Evolutionary conservation across 2,113 vertebrate species (phyloP).

Genomic region (Chlorodrepanis virens): DNA sequence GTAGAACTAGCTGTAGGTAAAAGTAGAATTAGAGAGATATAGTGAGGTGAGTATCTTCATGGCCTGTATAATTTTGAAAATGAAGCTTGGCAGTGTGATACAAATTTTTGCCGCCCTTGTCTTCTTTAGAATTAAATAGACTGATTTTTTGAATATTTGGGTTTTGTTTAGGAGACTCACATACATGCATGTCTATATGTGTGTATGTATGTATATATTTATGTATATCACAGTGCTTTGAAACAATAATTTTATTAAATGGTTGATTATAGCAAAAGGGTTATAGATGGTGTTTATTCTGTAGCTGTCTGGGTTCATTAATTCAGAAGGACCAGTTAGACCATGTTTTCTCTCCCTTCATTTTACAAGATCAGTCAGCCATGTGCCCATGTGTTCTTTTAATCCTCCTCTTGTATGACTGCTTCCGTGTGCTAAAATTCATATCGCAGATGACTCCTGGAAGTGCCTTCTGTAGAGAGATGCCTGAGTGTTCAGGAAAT

Average conservation of each 20-base stretch:
- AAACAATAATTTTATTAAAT: neutral
- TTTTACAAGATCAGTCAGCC: neutral
- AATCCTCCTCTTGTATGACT: neutral
- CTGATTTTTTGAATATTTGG: neutral
- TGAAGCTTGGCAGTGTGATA: neutral
- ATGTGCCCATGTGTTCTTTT: neutral
- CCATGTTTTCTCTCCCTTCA: neutral
- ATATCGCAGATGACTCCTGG: neutral
- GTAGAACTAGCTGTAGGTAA: neutral
- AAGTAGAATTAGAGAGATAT: neutral
- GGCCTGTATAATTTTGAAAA: neutral
- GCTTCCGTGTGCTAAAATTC: neutral
- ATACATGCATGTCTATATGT: neutral
- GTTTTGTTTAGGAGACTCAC: neutral
- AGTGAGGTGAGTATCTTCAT: neutral
- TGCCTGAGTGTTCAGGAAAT: neutral
- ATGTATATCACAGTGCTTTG: neutral
- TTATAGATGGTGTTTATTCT: neutral
- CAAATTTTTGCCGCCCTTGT: neutral
- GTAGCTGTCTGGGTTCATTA: neutral
- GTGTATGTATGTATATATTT: neutral
- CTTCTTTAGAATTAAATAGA: neutral
- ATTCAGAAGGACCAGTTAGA: neutral
- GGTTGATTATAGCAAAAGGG: neutral
- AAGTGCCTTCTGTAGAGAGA: neutral